Conservation (phyloP, 2,888 invertebrate genomes). For the Oligia latruncula region DNA sequence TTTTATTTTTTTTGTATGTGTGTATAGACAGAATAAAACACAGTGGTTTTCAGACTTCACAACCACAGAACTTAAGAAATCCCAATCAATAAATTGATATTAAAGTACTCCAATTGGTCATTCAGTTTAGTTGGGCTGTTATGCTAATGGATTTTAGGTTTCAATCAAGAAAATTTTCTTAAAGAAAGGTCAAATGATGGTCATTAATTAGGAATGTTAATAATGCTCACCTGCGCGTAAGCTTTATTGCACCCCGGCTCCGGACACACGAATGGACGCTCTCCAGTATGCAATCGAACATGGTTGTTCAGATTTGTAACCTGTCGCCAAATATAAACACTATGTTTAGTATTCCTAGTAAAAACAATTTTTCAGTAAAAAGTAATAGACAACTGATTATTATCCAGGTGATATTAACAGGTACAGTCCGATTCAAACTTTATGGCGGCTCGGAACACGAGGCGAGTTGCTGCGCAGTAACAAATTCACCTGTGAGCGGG, state of each 20-base stretch:
- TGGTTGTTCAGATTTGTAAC: conserved; percentile 89
- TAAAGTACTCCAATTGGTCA: neutral
- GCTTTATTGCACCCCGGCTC: conserved; percentile 88
- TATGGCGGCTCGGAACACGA: no score
- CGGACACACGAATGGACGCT: conserved; percentile 87
- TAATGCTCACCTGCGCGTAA: conserved; percentile 80
- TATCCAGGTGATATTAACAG: neutral
- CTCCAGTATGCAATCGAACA: conserved; percentile 88
- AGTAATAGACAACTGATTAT: neutral
- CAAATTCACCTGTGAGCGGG: no score
- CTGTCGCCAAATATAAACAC: conserved; percentile 67
- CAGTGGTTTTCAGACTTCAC: neutral
- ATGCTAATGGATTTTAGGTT: neutral
- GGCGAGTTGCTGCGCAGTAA: no score
- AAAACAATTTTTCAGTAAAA: neutral
- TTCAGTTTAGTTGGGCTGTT: neutral
- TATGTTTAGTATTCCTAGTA: neutral
- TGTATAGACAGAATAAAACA: neutral
- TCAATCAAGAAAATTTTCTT: neutral
- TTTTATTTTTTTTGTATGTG: no score
- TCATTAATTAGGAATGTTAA: neutral
- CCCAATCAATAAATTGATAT: neutral
- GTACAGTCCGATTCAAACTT: no score
- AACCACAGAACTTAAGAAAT: neutral
- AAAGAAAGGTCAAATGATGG: no score